Base-by-base conservation (phyloP, 2,113 vertebrate species). In the Bubo bubo region DNA sequence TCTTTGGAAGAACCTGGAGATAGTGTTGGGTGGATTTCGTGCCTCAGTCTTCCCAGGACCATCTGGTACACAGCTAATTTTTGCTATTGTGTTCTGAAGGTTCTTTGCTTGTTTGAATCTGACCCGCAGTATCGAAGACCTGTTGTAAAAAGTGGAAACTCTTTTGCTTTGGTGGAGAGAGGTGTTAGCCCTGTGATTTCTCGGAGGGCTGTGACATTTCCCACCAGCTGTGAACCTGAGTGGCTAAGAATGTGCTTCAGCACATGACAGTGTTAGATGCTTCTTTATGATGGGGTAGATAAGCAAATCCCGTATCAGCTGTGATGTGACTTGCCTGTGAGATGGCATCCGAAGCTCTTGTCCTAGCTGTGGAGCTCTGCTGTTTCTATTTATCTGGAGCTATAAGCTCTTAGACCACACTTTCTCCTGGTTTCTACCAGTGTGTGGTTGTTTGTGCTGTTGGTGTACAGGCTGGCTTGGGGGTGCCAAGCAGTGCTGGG, bases 201-300 rank as follows among this genome's bases (percentile, higher is more conserved):
- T 66, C 37, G n/a, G 15, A 62, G n/a, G 30, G 22, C n/a, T 73
- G 47, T 79, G 59, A 28, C 15, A 7, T 63, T 83, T 86, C 28
- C 52, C 37, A 53, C 17, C 23, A 58, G 68, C 32, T 12, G 4
- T 1, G 1, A 13, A 14, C 22, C 27, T 27, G 34, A 32, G 17
- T 20, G 56, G n/a, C 12, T 62, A 47, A 83, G 56, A 49, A 58
- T 0, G 0, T 47, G 21, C 39, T 50, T 90, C 45, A 39, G 56
- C 16, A 45, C 11, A 0, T 58, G 62, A 3, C 7, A 5, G 1
- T 21, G 27, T 82, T 60, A 5, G 20, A 2, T 47, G 45, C 45
- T 47, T 47, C 45, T 47, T 19, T 21, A 10, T 47, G 45, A 47
- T 58, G 52, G 52, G 22, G 21, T 74, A 26, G 52, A 26, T 21